Conservation (phyloP, 2,113 vertebrate species). For the Pelecanus crispus region DNA sequence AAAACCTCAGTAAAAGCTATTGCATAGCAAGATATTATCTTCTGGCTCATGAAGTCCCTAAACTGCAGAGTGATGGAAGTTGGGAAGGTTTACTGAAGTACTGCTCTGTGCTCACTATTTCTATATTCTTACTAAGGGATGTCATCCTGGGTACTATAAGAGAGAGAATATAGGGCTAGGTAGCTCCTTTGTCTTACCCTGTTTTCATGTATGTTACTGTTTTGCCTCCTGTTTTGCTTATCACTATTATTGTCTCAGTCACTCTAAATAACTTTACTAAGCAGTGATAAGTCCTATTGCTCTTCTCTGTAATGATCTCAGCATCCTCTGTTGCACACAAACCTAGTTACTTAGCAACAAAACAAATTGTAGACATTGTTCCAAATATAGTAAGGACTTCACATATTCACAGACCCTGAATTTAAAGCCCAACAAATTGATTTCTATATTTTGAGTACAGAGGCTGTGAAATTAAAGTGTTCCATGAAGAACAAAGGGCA, state of each 20-base stretch:
- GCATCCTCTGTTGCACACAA: background rate
- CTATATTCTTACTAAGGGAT: background rate
- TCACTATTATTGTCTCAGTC: background rate
- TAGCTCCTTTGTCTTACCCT: background rate
- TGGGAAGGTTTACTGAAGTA: background rate
- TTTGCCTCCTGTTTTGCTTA: background rate
- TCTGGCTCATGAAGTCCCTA: background rate
- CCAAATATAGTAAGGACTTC: background rate
- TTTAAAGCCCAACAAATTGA: conserved; percentile 16
- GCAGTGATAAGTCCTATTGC: background rate
- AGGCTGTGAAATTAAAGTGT: background rate
- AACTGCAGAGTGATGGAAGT: background rate
- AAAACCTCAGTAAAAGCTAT: background rate
- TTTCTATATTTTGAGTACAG: background rate
- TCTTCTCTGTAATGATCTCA: background rate
- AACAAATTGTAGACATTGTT: background rate
- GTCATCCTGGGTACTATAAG: background rate
- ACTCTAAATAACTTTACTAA: background rate
- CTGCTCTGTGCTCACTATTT: background rate
- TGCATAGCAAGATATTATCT: background rate
- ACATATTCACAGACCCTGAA: background rate
- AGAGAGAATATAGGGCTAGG: background rate
- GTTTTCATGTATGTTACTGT: background rate
- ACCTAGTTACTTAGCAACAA: background rate
- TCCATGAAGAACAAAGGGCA: conserved; percentile 10